Evolutionary conservation across 2,113 vertebrate genomes (phyloP), one percentile per base, ranked within the genome.

Genomic region (Dromas ardeola): DNA sequence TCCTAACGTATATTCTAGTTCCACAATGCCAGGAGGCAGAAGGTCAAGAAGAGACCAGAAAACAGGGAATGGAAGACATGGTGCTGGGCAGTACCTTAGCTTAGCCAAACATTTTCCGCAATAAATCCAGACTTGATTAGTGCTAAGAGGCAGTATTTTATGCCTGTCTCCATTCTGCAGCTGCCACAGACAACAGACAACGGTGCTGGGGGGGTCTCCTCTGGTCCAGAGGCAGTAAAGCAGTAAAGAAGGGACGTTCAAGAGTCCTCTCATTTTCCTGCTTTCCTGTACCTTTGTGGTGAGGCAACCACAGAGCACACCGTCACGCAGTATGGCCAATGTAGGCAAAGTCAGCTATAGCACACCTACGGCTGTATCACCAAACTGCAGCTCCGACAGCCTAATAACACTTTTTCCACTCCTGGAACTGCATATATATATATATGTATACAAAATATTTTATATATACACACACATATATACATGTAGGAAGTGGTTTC

Each of bases 1-100:
- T 86, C 61, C 77, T 56, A 67, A 81, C 69, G 47, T 97, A 94
- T 91, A 93, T 97, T 70, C 86, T 95, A 50, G 70, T 95, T 95
- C 66, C 45, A 80, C 81, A 34, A 50, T 79, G 77, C 81, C 81
- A 96, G 66, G 49, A 91, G 82, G 62, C 25, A 65, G 73, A 61
- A 92, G 83, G 34, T 71, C 70, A 86, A 86, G 86, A 88, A 34
- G 40, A 47, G 27, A 81, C 13, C 52, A 65, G 78, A 85, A 91
- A 91, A 30, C 17, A 43, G 7, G 47, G 53, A 34, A 77, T 73
- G 58, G n/a, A 18, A 11, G 42, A 27, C 11, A 2, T 1, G 15
- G 27, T 73, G 26, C 43, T 93, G 77, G 43, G 38, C 23, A 77
- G 26, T 5, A 5, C 53, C n/a, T 62, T 19, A 58, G 27, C 49